phyloP scores from a whole-genome alignment of 2,888 invertebrate species.

The Drosophila algonquin region DNA sequence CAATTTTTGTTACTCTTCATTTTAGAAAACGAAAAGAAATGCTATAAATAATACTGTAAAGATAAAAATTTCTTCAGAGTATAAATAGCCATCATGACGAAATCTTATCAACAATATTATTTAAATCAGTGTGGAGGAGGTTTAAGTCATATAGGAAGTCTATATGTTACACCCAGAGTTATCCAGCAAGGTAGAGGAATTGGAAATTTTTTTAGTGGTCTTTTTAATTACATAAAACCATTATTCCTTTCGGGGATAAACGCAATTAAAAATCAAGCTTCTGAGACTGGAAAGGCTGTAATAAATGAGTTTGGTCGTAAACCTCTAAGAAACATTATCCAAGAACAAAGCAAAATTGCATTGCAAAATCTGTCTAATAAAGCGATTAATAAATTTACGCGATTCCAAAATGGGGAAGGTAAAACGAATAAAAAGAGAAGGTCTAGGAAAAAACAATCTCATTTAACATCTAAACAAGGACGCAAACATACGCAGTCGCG shows the following conservation, averaged over 20 bases:
- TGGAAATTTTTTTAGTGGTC: neutral
- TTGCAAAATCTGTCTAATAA: neutral
- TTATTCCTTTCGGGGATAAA: neutral
- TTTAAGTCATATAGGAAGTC: slow-evolving; percentile 1
- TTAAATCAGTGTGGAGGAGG: neutral
- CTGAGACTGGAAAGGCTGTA: slow-evolving; percentile 6
- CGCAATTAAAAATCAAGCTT: slow-evolving; percentile 3
- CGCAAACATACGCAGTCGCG: neutral
- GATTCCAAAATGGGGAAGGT: neutral
- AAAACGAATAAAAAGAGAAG: slow-evolving; percentile 4
- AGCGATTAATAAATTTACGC: neutral
- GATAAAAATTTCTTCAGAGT: neutral
- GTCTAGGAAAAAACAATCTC: neutral
- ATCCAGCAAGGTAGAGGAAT: neutral
- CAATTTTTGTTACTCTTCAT: neutral
- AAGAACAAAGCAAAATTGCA: slow-evolving; percentile 9
- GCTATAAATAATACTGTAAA: slow-evolving; percentile 6
- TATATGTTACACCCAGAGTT: neutral
- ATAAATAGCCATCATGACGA: neutral
- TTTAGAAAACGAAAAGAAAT: slow-evolving; percentile 5
- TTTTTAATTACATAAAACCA: slow-evolving; percentile 13
- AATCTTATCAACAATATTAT: slow-evolving; percentile 7
- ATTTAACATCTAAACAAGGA: neutral
- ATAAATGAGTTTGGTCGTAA: slow-evolving; percentile 3
- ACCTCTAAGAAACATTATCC: slow-evolving; percentile 6